Evolutionary conservation across 1,140 invertebrate species (phyloP), one percentile per base, ranked within the genome.

Genomic region (Teleopsis dalmanni): DNA sequence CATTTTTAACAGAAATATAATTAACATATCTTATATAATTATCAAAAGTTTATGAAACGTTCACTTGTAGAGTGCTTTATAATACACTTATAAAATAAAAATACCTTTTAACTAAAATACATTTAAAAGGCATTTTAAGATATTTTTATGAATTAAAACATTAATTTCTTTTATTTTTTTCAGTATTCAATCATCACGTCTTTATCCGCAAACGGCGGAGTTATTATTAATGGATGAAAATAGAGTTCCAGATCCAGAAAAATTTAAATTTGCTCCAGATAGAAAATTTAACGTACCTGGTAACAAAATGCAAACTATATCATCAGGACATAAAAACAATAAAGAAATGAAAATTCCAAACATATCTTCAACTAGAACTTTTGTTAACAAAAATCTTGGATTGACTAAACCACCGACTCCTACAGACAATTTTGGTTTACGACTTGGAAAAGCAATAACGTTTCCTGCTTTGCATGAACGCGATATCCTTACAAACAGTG

Each of bases 151-250:
- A n/a, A n/a, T n/a, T n/a, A n/a, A n/a, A n/a, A n/a, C n/a, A 27
- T 16, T 16, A 14, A 22, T 49, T 22, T 19, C 9, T n/a, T 35
- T 47, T 16, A n/a, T 27, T 37, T 8, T 29, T 52, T 46, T 21
- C 36, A 65, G 63, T 36, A 48, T 63, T 23, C 57, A 55, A 26
- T 41, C 52, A 1, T 33, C 47, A 2, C 59, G 57, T 34, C 55
- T 56, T 16, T 22, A 44, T 8, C 26, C 41, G 5, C 55, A 16
- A 6, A 43, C 40, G 13, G 49, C 53, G 3, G 62, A 65, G 31
- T 61, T 57, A 1, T 25, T 55, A 14, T 31, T 65, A 13, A 59
- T 66, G 60, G 62, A 65, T 54, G 60, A 65, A 25, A 65, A 65
- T 36, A 55, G 63, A 10, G 63, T 58, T 26, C 62, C 62, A 2